phyloP scores from a whole-genome alignment of 2,113 vertebrate species.

The Buteo buteo region DNA sequence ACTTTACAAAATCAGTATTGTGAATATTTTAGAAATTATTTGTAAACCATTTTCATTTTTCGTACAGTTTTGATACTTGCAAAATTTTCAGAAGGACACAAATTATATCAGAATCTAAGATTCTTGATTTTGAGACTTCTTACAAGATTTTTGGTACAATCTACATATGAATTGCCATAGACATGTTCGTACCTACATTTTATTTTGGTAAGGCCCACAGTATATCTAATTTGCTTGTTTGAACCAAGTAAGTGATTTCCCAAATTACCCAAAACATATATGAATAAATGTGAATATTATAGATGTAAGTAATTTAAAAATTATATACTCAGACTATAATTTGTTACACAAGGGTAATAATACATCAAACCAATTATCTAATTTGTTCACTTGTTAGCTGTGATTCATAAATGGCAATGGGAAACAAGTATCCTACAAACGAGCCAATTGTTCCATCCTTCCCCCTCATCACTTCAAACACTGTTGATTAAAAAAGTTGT shows the following conservation, averaged over 20 bases:
- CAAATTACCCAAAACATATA: background rate
- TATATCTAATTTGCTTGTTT: background rate
- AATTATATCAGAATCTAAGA: background rate
- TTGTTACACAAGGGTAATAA: background rate
- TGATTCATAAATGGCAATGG: background rate
- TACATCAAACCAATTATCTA: background rate
- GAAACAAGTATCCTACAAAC: background rate
- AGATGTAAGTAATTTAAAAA: background rate
- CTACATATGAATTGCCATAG: background rate
- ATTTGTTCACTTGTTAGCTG: background rate
- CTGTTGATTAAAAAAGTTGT: background rate
- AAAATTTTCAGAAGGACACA: background rate
- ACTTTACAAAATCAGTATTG: background rate
- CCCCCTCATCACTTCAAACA: background rate
- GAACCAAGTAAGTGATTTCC: background rate
- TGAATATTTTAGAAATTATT: background rate
- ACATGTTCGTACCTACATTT: background rate
- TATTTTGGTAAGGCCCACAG: background rate
- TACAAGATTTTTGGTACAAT: background rate
- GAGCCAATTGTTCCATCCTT: background rate
- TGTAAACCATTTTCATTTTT: background rate
- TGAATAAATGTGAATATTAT: background rate
- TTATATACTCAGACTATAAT: background rate
- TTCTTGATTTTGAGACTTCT: background rate
- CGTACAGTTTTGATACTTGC: background rate